Base-by-base conservation (phyloP, 1,140 invertebrate species). In the Holotrichia oblita region DNA sequence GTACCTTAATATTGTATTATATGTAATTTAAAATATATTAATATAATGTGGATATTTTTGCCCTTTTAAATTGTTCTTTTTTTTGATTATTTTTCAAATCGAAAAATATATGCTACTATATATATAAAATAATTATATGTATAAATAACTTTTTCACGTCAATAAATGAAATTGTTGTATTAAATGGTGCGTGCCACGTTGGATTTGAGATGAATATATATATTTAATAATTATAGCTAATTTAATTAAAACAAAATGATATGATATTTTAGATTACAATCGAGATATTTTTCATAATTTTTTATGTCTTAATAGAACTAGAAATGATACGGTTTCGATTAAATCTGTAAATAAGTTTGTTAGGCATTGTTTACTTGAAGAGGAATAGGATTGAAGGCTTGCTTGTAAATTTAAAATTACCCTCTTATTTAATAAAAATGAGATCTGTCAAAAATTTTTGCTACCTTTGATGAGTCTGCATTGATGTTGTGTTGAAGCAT, bases 141-240 rank as follows among this genome's bases (percentile, higher is more conserved):
- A 55, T 55, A 17, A 55, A 55, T 55, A 55, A 55, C 48, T n/a
- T 55, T 55, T 55, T 55, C 48, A 55, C 48, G 48, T 55, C 48
- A 55, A 55, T 55, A 55, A 55, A 55, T 55, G 27, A 55, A 55
- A 17, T 55, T 55, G 48, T 55, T 55, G 48, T 55, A 55, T 55
- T n/a, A 3, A 55, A 55, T 55, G 48, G 48, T 55, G 48, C 17
- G 48, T 55, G 48, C 48, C 48, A 55, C 48, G 48, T 55, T 55
- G 48, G 48, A 55, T 55, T 55, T 55, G 48, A 14, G 17, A n/a
- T 3, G 27, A n/a, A 17, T 55, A 55, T 55, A 55, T 55, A 55
- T 55, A 55, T 55, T 55, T 55, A 55, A 55, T 10, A 55, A 55
- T 3, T 14, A 17, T 17, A 55, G 17, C n/a, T 55, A 55, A 55